A percentile compares a stretch with the other conserved stretches of the same genome.
Evolutionary conservation across 1,140 invertebrate genomes (phyloP).

Genomic region (Cyclina sinensis): DNA sequence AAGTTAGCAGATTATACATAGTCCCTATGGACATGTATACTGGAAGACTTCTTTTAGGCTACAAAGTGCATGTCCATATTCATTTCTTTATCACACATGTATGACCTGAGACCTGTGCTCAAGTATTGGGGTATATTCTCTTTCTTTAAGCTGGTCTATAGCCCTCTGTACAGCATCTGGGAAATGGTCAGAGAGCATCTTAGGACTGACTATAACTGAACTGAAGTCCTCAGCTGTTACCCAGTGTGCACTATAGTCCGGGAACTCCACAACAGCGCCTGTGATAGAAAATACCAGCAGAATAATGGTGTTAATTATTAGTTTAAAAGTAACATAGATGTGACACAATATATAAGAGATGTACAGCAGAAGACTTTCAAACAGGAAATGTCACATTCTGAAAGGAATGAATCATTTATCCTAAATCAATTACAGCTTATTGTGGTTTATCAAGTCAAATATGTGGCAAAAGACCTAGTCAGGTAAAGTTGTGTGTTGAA

Average conservation of each 20-base stretch:
- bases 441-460: too few species aligned
- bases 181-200: conserved; percentile 87
- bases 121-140: conserved; percentile 67
- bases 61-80: too few species aligned
- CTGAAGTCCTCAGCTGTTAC: conserved; percentile 83
- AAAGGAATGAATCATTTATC: too few species aligned
- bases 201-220: conserved; percentile 86
- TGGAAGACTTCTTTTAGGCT: neutral
- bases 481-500: too few species aligned
- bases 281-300: conserved; percentile 18
- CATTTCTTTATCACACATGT: neutral
- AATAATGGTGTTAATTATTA: too few species aligned
- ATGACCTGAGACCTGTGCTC: conserved; percentile 3
- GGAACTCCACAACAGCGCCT: conserved; percentile 72
- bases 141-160: conserved; percentile 74
- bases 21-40: neutral
- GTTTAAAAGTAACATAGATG: too few species aligned
- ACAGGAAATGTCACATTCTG: too few species aligned
- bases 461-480: too few species aligned
- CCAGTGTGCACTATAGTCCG: conserved; percentile 84
- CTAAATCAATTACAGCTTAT: too few species aligned
- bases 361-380: too few species aligned
- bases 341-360: too few species aligned
- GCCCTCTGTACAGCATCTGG: conserved; percentile 80
- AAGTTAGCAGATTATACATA: too few species aligned